A percentile compares a stretch with the other conserved stretches of the same genome.
phyloP scores from a whole-genome alignment of 2,113 vertebrate species.

The Serilophus lunatus region DNA sequence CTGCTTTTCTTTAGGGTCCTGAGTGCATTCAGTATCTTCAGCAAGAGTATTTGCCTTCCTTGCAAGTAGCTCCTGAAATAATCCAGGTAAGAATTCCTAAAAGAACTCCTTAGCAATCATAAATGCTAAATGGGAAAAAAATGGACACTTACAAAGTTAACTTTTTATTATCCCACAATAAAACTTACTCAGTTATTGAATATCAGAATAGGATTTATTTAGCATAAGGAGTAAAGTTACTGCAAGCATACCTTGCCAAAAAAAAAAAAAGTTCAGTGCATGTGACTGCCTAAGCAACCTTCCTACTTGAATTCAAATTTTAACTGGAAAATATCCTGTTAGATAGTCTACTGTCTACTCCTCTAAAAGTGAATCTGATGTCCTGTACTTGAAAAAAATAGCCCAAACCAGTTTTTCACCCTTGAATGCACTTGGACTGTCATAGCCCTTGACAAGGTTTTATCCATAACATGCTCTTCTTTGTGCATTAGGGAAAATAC shows the following conservation, averaged over 20 bases:
- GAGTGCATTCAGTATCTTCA: constrained; percentile 96
- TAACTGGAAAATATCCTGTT: background rate
- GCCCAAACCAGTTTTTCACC: background rate
- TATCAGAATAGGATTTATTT: background rate
- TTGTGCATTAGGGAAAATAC: background rate
- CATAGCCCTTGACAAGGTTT: background rate
- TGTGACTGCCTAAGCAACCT: background rate
- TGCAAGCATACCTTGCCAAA: background rate
- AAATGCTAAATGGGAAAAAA: background rate
- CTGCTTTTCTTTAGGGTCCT: constrained; percentile 77
- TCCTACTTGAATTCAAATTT: background rate
- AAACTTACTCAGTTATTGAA: background rate
- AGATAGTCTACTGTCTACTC: background rate
- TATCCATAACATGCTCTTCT: background rate
- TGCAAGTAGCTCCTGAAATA: constrained; percentile 93
- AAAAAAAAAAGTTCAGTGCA: background rate
- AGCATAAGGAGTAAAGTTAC: background rate
- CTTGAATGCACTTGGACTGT: background rate
- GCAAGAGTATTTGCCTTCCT: constrained; percentile 93
- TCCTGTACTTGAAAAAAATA: background rate
- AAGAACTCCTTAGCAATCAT: background rate
- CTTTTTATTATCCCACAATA: background rate
- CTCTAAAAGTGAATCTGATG: background rate
- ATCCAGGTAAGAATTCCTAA: constrained; percentile 81
- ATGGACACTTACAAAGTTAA: background rate